Conservation (phyloP, 2,113 vertebrate genomes). For the Melospiza georgiana region DNA sequence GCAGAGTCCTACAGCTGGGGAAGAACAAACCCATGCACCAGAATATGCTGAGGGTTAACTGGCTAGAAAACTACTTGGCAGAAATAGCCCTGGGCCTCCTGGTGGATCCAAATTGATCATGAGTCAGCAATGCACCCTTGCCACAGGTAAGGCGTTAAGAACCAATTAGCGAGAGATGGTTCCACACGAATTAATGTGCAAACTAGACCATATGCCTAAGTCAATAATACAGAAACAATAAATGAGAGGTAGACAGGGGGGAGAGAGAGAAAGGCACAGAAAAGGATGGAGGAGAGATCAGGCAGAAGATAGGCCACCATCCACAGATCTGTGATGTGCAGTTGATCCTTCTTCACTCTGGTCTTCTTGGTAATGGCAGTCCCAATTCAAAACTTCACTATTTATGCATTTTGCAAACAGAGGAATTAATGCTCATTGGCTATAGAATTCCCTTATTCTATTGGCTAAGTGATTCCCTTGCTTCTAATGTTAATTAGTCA, state of each 20-base stretch:
- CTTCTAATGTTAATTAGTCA: background rate
- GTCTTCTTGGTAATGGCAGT: background rate
- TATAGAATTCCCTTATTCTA: background rate
- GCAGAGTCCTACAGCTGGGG: background rate
- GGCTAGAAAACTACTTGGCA: background rate
- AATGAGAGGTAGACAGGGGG: background rate
- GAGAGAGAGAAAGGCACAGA: background rate
- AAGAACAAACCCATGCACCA: background rate
- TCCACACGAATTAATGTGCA: accelerated
- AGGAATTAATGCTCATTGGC: background rate
- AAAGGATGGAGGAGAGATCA: background rate
- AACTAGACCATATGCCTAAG: background rate
- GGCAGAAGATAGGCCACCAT: background rate
- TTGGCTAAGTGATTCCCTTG: background rate
- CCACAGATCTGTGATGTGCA: background rate
- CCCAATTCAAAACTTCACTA: background rate
- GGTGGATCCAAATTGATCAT: background rate
- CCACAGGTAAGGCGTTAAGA: background rate
- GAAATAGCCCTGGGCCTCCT: background rate
- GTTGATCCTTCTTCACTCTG: background rate
- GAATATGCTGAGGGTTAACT: background rate
- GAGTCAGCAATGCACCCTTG: background rate
- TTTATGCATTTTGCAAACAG: background rate
- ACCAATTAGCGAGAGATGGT: background rate
- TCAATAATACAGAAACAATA: background rate